Evolutionary conservation across 2,797 vertebrate genomes (phyloP), one percentile per base, ranked within the genome.

Genomic region (Hydrocynus forskahlii): DNA sequence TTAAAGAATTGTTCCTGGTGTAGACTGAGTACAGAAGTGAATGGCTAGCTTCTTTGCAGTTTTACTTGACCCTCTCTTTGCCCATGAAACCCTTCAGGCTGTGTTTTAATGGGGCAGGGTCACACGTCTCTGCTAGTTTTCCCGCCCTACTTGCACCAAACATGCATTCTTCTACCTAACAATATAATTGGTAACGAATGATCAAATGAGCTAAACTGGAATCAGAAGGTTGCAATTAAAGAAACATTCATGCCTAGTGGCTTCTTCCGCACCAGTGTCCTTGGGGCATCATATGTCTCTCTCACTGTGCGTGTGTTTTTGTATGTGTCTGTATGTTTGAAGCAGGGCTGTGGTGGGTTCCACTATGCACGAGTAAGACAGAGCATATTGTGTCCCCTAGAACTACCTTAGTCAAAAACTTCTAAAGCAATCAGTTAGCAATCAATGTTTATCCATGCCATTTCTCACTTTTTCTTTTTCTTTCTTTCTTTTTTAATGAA

Each of bases 191-290:
- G 78, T 84, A 79, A 75, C 55, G 88, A 89, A 88, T 89, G 80
- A 88, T 86, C 84, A 70, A 35, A 88, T 92, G 85, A 83, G 50
- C 75, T 83, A 83, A 91, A 93, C 80, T 80, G 17, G 88, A 91
- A 85, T 91, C 91, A 92, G 88, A 89, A 87, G 91, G 85, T 84
- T 60, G 77, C 77, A 79, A 86, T 90, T 77, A 87, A 81, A 72
- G 79, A 21, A 5, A 73, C 64, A n/a, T 62, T 79, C 55, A 69
- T 62, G 10, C 73, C 38, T 70, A 19, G 69, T 81, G 80, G 78
- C 29, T 52, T 48, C n/a, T 7, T 72, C 16, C 17, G 12, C n/a
- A 74, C 48, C 29, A 50, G 63, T 59, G 62, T 63, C 38, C 19
- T 72, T 62, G 5, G n/a, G 3, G 80, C 17, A n/a, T 67, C 38